Evolutionary conservation across 1,140 invertebrate species (phyloP), one percentile per base, ranked within the genome.

Genomic region (Magallana gigas): DNA sequence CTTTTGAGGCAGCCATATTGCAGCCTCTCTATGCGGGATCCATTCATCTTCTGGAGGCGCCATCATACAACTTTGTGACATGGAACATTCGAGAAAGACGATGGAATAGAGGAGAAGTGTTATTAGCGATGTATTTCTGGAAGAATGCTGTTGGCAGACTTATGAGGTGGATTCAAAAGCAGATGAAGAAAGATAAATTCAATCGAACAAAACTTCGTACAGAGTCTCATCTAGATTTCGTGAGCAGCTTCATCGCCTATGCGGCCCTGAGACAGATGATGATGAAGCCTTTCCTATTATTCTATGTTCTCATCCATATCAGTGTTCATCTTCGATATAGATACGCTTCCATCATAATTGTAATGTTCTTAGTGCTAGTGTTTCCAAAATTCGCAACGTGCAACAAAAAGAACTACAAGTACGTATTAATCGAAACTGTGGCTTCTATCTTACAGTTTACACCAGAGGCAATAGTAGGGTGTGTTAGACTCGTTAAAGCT

Each of bases 121-220:
- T 93, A 8, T 71, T 93, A 58, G 91, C 93, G 5, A 93, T 92
- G 87, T 94, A 93, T 82, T 93, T 94, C 80, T 94, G 93, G 93
- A 90, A 91, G 84, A 92, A 91, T 76, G 85, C 85, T 8, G 83
- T 94, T 57, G 93, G 93, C 1, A 90, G 59, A 82, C 84, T 89
- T 81, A 92, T 94, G 91, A 48, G 93, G 84, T 92, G 91, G 89
- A 82, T 94, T 48, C 92, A 93, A 88, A 91, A 85, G 16, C 88
- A 90, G 48, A n/a, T 91, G 16, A 91, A 92, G 83, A 90, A 89
- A 16, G 87, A 89, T 0, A 91, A 91, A 59, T 92, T 92, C 68
- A 91, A 90, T 18, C 23, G 60, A 8, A 93, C 92, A 23, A 91
- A 88, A 89, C 83, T 93, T 48, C 68, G 92, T 60, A 93, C 92